Base-by-base conservation (phyloP, 2,113 vertebrate species). In the Stigmatopora nigra region DNA sequence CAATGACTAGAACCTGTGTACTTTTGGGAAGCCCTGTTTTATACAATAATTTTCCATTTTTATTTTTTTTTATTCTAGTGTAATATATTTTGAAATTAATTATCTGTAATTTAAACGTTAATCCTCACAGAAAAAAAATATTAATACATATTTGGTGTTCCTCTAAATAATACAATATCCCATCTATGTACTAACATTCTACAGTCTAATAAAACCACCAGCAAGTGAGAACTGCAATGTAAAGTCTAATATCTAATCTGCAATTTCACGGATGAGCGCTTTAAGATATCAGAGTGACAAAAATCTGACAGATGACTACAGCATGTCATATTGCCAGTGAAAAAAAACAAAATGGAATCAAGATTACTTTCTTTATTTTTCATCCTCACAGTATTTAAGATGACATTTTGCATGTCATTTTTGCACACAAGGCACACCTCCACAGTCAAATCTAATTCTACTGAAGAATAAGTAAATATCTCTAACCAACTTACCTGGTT, bases 401-500 rank as follows among this genome's bases (percentile, higher is more conserved):
- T 36, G 57, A 41, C 57, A 59, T 1, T 12, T n/a, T 41, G 35
- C 35, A 44, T 36, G 57, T 60, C 57, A 4, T 41, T 60, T 12
- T 60, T 5, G 19, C 10, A 10, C 35, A n/a, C 19, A 19, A 20
- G 13, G 19, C 13, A 5, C 20, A 20, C 35, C 35, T 11, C 16
- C 14, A 35, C 0, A 38, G 38, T n/a, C 3, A 15, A 6, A 58
- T 57, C 5, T 15, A 10, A 53, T 53, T 31, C 25, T 41, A 41
- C 38, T 41, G 6, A 8, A 41, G 6, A 41, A 41, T 15, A 49
- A 15, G 7, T 7, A 52, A n/a, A n/a, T 19, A 52, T 52, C 17
- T 19, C 16, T 52, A 52, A 10, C 17, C 22, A 44, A 64, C 66
- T 79, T 71, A 86, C 84, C 78, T 55, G 63, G 31, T 44, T 53